Conservation (phyloP, 2,113 vertebrate species). For the Excalfactoria chinensis region DNA sequence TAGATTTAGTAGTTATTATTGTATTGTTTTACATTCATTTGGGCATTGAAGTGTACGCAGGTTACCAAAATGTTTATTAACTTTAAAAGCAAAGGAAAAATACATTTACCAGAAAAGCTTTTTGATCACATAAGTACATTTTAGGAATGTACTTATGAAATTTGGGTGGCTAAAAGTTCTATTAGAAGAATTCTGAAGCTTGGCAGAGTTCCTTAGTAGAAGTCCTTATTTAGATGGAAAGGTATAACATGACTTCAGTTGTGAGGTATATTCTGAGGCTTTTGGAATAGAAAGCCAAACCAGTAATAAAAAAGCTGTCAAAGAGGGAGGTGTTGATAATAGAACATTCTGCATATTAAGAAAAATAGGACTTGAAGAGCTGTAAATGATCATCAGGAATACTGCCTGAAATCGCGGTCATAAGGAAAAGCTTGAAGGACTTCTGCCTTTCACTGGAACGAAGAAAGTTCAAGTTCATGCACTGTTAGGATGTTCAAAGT, state of each 20-base stretch:
- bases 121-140: background rate
- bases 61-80: background rate
- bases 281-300: conserved; percentile 25
- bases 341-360: background rate
- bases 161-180: background rate
- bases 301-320: conserved; percentile 31
- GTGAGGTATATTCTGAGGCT: background rate
- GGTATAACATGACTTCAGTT: conserved; percentile 20
- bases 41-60: background rate
- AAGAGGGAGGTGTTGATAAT: conserved; percentile 30
- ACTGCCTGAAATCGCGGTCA: background rate
- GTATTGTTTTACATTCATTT: background rate
- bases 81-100: background rate
- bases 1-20: rapidly evolving
- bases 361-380: conserved; percentile 37
- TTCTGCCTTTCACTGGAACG: background rate
- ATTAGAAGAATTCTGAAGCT: background rate
- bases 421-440: background rate
- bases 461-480: background rate
- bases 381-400: background rate
- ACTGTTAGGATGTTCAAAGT: background rate
- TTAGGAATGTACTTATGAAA: too few relatives aligned
- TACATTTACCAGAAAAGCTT: background rate
- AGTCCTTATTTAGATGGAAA: conserved; percentile 45
- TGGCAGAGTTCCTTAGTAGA: conserved; percentile 12